phyloP scores from a whole-genome alignment of 1,140 invertebrate genomes.

The Ericerus pela region DNA sequence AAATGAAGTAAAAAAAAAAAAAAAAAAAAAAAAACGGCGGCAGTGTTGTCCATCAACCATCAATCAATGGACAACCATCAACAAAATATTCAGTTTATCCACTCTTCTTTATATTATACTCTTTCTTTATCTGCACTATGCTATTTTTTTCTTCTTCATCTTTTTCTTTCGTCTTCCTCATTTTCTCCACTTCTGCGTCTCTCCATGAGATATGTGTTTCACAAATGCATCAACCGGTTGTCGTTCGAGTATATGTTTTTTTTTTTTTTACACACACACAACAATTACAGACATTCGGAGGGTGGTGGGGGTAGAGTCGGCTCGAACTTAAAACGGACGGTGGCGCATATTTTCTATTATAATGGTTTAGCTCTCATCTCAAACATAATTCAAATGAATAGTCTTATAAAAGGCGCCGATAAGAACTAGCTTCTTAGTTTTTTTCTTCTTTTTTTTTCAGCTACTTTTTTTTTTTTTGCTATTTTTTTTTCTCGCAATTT shows the following conservation, averaged over 20 bases:
- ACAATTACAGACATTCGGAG: too few relatives aligned
- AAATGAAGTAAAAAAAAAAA: conserved; percentile 3
- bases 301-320: neutral
- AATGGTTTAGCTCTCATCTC: conserved; percentile 4
- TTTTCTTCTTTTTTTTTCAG: neutral
- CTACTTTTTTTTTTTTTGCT: neutral
- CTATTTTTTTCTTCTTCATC: neutral
- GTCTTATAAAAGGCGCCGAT: neutral
- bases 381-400: conserved; percentile 4
- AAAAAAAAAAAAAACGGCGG: conserved; percentile 2
- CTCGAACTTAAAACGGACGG: conserved; percentile 4
- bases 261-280: too few relatives aligned
- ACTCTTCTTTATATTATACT: too few relatives aligned
- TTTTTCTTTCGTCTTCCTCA: too few relatives aligned
- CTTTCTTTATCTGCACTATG: conserved; percentile 11
- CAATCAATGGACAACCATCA: conserved; percentile 8
- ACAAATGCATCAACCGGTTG: too few relatives aligned
- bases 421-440: neutral
- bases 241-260: too few relatives aligned
- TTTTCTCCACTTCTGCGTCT: too few relatives aligned
- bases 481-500: neutral
- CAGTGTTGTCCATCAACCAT: conserved; percentile 9
- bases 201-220: too few relatives aligned
- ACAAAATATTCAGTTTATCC: conserved; percentile 9
- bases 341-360: conserved; percentile 12